Evolutionary conservation across 2,888 invertebrate species (phyloP), one percentile per base, ranked within the genome.

Genomic region (Sylvicola cinctus): DNA sequence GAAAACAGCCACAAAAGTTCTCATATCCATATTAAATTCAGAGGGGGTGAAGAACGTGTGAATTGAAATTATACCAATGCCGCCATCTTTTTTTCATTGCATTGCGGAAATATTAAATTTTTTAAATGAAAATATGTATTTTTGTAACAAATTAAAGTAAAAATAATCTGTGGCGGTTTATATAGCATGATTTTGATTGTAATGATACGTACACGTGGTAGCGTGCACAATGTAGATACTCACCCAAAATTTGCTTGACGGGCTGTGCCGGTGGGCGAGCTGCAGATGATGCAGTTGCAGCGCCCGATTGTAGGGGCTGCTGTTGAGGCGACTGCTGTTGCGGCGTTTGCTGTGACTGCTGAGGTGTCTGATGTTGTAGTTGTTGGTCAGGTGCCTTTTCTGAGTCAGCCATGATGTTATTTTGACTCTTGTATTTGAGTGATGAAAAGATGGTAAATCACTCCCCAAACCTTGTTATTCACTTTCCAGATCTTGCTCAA

Each of bases 331-430:
- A 8, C 20, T 65, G 62, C 63, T 59, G 62, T 52, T 43, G 40
- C 38, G 62, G 62, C 50, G 60, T 62, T 60, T 66, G 66, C 68
- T 72, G 63, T 70, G 52, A 49, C 46, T 29, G 35, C 28, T 36
- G 34, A 14, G 20, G 23, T 15, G 30, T 17, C 33, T 20, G 33
- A 20, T 36, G 32, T 16, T 14, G 28, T 33, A 23, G 35, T 8
- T 14, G 62, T 60, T 68, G 66, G 65, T 72, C 70, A 59, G 74
- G 71, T 68, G 74, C 74, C 66, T 77, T 76, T 66, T 83, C 87
- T 71, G 85, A 77, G 79, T 90, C 88, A 79, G 87, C 85, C 88
- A 90, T 88, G 77, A 72, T 74, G 74, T 72, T 66, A 70, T 66
- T 71, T 72, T 20, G 68, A 69, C 68, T 69, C 69, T 68, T 25